Conservation (phyloP, 2,797 vertebrate species). For the Coilia nasus region DNA sequence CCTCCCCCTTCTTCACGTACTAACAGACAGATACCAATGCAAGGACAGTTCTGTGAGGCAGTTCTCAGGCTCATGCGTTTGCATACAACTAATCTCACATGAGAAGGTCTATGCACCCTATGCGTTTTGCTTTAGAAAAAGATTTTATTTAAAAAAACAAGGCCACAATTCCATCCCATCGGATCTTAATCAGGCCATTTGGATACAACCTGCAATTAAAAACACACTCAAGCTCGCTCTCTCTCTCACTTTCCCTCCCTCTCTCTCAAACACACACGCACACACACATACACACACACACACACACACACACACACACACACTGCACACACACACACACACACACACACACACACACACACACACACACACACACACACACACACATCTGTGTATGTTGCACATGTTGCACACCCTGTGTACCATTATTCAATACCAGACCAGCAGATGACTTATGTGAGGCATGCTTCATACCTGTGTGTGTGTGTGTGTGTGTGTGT, state of each 20-base stretch:
- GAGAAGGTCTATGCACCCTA: too few species aligned
- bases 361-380: neutral
- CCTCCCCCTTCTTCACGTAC: neutral
- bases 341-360: constrained; percentile 2
- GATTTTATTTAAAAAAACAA: too few species aligned
- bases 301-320: constrained; percentile 1
- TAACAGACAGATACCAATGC: neutral
- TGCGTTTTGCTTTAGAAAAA: too few species aligned
- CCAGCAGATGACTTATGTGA: neutral
- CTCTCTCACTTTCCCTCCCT: too few species aligned
- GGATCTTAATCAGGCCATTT: too few species aligned
- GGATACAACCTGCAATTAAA: too few species aligned
- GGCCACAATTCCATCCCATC: too few species aligned
- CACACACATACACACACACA: neutral
- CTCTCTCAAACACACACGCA: neutral
- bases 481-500: neutral
- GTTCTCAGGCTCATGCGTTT: too few species aligned
- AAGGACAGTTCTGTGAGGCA: too few species aligned
- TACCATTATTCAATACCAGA: neutral
- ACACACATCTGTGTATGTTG: neutral
- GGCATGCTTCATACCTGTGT: neutral
- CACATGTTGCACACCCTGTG: neutral
- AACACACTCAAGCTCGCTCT: too few species aligned
- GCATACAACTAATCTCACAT: too few species aligned
- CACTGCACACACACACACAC: neutral